phyloP scores from a whole-genome alignment of 2,113 vertebrate species.

The Pimephales promelas region DNA sequence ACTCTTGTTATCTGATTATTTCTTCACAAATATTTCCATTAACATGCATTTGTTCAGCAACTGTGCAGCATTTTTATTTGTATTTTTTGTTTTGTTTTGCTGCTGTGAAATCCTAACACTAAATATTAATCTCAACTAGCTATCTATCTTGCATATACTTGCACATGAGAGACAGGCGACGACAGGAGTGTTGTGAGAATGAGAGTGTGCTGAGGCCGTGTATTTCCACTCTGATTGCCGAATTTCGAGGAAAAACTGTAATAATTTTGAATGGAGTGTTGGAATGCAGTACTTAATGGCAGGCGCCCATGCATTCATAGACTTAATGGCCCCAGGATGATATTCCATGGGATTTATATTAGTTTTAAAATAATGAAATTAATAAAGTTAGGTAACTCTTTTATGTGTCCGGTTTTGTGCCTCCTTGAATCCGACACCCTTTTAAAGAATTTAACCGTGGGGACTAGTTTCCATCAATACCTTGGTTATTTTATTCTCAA shows the following conservation, averaged over 20 bases:
- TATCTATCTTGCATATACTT: constrained; percentile 93
- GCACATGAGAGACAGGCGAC: constrained; percentile 81
- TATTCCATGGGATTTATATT: constrained; percentile 91
- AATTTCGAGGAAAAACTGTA: constrained; percentile 70
- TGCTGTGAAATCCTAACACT: constrained; percentile 92
- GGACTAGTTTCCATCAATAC: background rate
- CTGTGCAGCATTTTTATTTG: constrained; percentile 55
- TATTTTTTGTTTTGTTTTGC: constrained; percentile 75
- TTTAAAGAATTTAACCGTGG: background rate
- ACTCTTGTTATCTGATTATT: constrained; percentile 32
- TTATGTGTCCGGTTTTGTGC: constrained; percentile 73
- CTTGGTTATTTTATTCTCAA: background rate
- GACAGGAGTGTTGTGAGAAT: constrained; percentile 78
- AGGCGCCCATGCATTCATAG: constrained; percentile 89
- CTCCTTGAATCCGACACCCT: constrained; percentile 34
- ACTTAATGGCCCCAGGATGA: constrained; percentile 84
- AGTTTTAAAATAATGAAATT: constrained; percentile 92
- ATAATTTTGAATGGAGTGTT: constrained; percentile 83
- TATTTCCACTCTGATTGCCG: constrained; percentile 83
- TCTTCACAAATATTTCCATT: constrained; percentile 43
- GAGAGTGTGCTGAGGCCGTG: constrained; percentile 81
- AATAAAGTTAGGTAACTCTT: constrained; percentile 99
- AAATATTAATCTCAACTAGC: constrained; percentile 89
- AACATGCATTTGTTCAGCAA: constrained; percentile 39
- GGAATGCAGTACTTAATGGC: constrained; percentile 87